Conservation (phyloP, 2,797 vertebrate species). For the Scarus forsteni region DNA sequence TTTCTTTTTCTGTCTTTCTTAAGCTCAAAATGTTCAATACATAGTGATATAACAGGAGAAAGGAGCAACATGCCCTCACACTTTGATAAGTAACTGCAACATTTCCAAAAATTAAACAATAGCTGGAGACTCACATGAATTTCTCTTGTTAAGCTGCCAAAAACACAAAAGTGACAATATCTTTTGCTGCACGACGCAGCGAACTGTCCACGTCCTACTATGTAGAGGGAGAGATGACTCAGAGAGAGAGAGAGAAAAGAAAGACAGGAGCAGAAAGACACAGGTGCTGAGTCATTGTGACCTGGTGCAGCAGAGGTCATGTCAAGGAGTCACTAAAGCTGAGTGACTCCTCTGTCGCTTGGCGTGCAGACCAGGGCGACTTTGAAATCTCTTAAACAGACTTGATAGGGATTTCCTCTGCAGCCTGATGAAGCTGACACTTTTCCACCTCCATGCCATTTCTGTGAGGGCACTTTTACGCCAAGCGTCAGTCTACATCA, state of each 20-base stretch:
- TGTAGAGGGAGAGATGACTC: constrained; percentile 18
- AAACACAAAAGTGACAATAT: constrained; percentile 11
- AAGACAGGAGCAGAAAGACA: constrained; percentile 28
- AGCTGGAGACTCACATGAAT: background rate
- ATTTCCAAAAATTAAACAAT: background rate
- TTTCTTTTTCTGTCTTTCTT: no score
- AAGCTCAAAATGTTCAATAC: no score
- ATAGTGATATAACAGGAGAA: background rate
- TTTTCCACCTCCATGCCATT: constrained; percentile 61
- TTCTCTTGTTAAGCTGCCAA: background rate
- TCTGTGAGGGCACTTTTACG: constrained; percentile 62
- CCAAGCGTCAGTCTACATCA: constrained; percentile 74
- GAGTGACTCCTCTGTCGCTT: constrained; percentile 55
- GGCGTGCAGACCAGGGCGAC: constrained; percentile 42
- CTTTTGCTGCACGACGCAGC: background rate
- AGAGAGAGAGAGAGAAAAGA: background rate
- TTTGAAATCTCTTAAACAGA: constrained; percentile 54
- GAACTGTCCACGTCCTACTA: background rate
- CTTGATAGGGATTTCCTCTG: constrained; percentile 70
- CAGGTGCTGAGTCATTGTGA: constrained; percentile 64
- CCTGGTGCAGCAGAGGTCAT: constrained; percentile 27
- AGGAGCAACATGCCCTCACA: background rate
- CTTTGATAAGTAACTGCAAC: background rate
- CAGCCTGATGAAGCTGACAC: constrained; percentile 72
- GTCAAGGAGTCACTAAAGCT: constrained; percentile 17